These are phyloP conservation scores for Hypomecis punctinalis DNA, from an alignment of 2,888 invertebrate genomes.

Conservation along the genomic window DNA sequence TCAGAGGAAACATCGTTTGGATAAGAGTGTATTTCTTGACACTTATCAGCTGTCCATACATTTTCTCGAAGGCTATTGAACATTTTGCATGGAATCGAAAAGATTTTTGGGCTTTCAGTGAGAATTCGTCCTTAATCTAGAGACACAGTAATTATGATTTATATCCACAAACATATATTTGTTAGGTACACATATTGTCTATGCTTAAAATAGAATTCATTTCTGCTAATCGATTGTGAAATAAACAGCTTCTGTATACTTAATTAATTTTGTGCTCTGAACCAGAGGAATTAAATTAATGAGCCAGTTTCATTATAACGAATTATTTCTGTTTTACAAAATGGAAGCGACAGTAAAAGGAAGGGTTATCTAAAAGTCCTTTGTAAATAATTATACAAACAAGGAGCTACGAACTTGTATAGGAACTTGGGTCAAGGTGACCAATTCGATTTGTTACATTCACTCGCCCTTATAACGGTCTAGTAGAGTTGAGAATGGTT, in stretches of 20 bases:
- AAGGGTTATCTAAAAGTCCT: constrained; percentile 13
- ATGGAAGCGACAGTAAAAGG: constrained; percentile 8
- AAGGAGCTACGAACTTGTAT: background rate
- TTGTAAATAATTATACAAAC: constrained; percentile 5
- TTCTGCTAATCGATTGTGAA: constrained; percentile 6
- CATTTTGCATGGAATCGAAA: too few relatives aligned
- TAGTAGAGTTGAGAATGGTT: constrained; percentile 9
- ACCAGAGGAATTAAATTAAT: constrained; percentile 23
- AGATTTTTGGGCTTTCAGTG: too few relatives aligned
- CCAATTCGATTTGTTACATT: background rate
- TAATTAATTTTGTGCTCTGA: constrained; percentile 18
- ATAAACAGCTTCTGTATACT: constrained; percentile 25
- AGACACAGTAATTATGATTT: too few relatives aligned
- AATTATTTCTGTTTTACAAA: constrained; percentile 15
- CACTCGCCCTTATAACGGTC: background rate
- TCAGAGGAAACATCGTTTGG: too few relatives aligned
- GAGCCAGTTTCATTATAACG: constrained; percentile 17
- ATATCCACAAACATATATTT: too few relatives aligned
- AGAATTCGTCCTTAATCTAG: too few relatives aligned
- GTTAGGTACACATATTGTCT: too few relatives aligned
- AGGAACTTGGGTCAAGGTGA: constrained; percentile 6
- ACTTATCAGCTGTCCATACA: too few relatives aligned
- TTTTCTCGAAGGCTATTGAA: too few relatives aligned
- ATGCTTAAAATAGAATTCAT: too few relatives aligned
- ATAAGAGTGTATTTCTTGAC: too few relatives aligned